phyloP scores from a whole-genome alignment of 2,113 vertebrate species.

The Pterocles burchelli region DNA sequence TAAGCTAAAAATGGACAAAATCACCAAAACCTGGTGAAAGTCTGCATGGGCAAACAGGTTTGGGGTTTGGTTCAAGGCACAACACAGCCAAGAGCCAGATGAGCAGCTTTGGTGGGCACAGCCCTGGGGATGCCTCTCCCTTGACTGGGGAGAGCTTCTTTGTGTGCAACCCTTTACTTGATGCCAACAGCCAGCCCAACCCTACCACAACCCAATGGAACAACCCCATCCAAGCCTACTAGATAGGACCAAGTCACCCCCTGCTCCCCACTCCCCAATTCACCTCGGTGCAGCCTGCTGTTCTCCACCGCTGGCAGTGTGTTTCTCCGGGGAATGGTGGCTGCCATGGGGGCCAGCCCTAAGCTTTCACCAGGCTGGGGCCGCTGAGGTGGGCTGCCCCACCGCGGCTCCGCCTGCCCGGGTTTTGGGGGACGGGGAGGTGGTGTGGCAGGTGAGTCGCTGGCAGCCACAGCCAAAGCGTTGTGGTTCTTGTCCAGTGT shows the following conservation, averaged over 20 bases:
- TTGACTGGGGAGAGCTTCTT: background rate
- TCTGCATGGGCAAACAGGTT: background rate
- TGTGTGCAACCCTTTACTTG: fast-evolving
- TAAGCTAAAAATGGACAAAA: background rate
- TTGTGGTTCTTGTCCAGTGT: slow-evolving; percentile 97
- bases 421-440: slow-evolving; percentile 93
- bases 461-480: slow-evolving; percentile 79
- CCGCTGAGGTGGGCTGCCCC: slow-evolving; percentile 86
- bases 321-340: slow-evolving; percentile 93
- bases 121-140: background rate
- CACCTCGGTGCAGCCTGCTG: slow-evolving; percentile 93
- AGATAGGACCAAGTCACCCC: background rate
- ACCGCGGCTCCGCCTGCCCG: slow-evolving; percentile 83
- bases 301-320: slow-evolving; percentile 95
- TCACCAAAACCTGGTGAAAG: background rate
- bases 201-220: background rate
- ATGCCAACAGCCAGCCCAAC: background rate
- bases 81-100: background rate
- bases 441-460: slow-evolving; percentile 80
- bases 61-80: background rate
- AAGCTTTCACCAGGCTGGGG: slow-evolving; percentile 79
- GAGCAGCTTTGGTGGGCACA: background rate
- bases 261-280: background rate
- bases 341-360: slow-evolving; percentile 68
- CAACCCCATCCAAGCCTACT: background rate